Conservation (phyloP, 2,113 vertebrate species). For the Entelurus aequoreus region DNA sequence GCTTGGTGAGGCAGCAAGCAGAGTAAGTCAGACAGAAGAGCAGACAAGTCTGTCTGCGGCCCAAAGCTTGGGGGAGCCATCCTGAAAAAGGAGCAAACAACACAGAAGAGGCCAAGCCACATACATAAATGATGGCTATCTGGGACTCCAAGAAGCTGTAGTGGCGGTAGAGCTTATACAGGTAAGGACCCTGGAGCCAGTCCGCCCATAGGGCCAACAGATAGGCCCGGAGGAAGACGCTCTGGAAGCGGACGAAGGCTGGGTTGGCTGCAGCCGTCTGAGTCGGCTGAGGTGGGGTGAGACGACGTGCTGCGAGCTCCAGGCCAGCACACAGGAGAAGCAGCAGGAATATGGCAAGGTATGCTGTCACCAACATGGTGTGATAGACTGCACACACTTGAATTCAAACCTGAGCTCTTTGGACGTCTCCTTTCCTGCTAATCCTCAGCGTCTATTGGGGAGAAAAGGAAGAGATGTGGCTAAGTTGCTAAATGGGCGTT, state of each 20-base stretch:
- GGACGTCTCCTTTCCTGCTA: not conserved
- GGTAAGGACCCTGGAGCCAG: slow-evolving; percentile 92
- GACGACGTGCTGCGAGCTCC: slow-evolving; percentile 79
- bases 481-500: too few species aligned
- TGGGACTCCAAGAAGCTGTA: slow-evolving; percentile 91
- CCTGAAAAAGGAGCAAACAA: slow-evolving; percentile 81
- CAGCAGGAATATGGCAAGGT: slow-evolving; percentile 76
- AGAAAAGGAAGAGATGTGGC: not conserved
- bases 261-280: slow-evolving; percentile 76
- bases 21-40: slow-evolving; percentile 85
- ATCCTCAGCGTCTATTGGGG: slow-evolving; percentile 30
- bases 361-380: slow-evolving; percentile 83
- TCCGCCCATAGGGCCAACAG: slow-evolving; percentile 86
- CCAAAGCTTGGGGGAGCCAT: slow-evolving; percentile 78
- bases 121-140: slow-evolving; percentile 90
- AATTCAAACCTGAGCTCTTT: slow-evolving; percentile 27
- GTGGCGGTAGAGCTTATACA: slow-evolving; percentile 91
- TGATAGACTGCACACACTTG: not conserved
- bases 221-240: slow-evolving; percentile 80
- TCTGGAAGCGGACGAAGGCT: slow-evolving; percentile 81
- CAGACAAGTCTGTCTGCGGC: slow-evolving; percentile 81
- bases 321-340: slow-evolving; percentile 74
- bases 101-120: slow-evolving; percentile 83
- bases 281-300: slow-evolving; percentile 54
- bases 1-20: slow-evolving; percentile 83